Percentiles rank a stretch among this genome's conserved stretches.
Conservation (phyloP, 1,140 invertebrate genomes). For the Pomacea maculata region DNA sequence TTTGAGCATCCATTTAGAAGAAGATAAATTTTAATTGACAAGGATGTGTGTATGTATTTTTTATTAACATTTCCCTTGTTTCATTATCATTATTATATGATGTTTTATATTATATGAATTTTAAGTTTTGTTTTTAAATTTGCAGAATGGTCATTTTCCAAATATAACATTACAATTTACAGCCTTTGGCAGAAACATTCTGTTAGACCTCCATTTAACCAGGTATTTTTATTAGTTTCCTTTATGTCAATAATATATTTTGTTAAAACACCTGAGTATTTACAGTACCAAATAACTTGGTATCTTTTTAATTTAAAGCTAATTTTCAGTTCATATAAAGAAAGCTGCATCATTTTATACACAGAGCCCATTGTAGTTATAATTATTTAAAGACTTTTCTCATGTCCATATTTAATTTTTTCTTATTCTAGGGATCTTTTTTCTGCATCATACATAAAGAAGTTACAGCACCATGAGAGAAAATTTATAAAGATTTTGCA, state of each 20-base stretch:
- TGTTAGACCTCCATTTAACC: conserved; percentile 21
- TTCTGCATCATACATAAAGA: conserved; percentile 29
- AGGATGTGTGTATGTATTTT: neutral
- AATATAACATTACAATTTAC: conserved; percentile 23
- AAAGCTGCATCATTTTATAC: no score
- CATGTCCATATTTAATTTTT: neutral
- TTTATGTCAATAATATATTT: neutral
- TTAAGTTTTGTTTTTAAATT: neutral
- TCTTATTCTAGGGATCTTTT: conserved; percentile 28
- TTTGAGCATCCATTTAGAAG: neutral
- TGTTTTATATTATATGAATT: neutral
- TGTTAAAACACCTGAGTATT: no score
- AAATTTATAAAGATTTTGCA: neutral
- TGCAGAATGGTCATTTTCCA: conserved; percentile 27
- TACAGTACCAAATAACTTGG: no score
- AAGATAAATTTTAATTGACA: neutral
- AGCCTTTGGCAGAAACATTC: conserved; percentile 21
- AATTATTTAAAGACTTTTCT: no score
- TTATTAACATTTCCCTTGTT: neutral
- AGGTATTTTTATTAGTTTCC: conserved; percentile 15
- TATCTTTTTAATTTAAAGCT: no score
- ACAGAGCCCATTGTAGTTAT: no score
- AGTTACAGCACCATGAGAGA: conserved; percentile 13
- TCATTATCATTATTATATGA: neutral
- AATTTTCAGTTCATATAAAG: no score